Evolutionary conservation across 2,113 vertebrate genomes (phyloP), one percentile per base, ranked within the genome.

Genomic region (Callocephalon fimbriatum): DNA sequence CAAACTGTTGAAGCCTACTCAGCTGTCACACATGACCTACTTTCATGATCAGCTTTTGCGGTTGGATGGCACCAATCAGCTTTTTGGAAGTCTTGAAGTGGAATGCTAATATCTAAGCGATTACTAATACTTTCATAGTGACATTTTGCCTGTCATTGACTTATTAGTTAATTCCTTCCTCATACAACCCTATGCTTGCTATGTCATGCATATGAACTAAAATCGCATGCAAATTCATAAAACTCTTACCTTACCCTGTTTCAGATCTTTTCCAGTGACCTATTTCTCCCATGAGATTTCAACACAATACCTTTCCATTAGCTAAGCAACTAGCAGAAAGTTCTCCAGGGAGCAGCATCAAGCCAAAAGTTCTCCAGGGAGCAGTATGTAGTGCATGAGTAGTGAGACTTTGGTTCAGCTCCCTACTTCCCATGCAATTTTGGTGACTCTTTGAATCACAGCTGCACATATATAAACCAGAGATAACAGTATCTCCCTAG

Each of bases 341-440:
- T 47, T 84, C 93, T 91, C 37, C 44, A 77, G 77, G 40, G 77
- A 86, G 51, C 35, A 54, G 40, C 59, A 66, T 66, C 70, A 71
- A 38, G n/a, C 58, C 4, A 1, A n/a, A 86, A 54, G 76, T 62
- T 94, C 92, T 93, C 76, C 9, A 2, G 81, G 81, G 74, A 90
- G 62, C n/a, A n/a, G 10, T 16, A 31, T 7, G 22, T 23, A n/a
- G 27, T 35, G 54, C 45, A 53, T 29, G 44, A 62, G 31, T 45
- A 79, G 48, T 13, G 63, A 90, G 50, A 42, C 63, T 58, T 44
- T 5, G 17, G 59, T 90, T 95, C 58, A 16, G 15, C 58, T 91
- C 67, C n/a, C 40, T 80, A 8, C 54, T 77, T 94, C n/a, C 29
- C 16, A 4, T 50, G 59, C 50, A 86, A 15, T 67, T 32, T 19